These are phyloP conservation scores for Vultur gryphus DNA, from an alignment of 2,797 vertebrate species.

Conservation along the genomic window DNA sequence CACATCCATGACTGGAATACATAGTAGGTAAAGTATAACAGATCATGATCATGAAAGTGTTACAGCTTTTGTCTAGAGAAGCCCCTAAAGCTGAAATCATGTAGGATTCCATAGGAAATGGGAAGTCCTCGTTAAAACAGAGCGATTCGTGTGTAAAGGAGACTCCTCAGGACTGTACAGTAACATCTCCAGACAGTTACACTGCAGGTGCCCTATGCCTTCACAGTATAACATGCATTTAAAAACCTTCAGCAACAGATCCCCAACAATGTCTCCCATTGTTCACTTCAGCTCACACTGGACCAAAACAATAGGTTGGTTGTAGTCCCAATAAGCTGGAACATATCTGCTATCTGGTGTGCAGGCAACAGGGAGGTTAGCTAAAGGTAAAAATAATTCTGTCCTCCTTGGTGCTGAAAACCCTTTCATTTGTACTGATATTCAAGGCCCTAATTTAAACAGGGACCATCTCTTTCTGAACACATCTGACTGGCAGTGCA, in stretches of 20 bases:
- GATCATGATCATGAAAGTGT: background rate
- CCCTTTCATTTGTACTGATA: background rate
- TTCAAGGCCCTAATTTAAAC: background rate
- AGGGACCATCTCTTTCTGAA: background rate
- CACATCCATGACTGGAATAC: background rate
- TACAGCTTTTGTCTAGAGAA: background rate
- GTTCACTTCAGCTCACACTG: background rate
- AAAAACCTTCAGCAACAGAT: background rate
- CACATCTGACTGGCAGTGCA: background rate
- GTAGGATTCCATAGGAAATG: background rate
- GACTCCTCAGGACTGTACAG: background rate
- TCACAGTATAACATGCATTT: background rate
- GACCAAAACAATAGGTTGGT: slow-evolving; percentile 27
- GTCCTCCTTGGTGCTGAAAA: slow-evolving; percentile 62
- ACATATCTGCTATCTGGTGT: background rate
- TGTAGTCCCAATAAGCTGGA: slow-evolving; percentile 50
- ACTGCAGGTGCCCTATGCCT: background rate
- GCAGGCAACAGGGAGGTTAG: slow-evolving; percentile 26
- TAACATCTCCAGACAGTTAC: background rate
- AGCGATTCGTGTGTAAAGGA: background rate
- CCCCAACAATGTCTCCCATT: slow-evolving; percentile 22
- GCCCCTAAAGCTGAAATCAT: background rate
- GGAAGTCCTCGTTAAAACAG: background rate
- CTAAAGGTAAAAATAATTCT: slow-evolving; percentile 36
- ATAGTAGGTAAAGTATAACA: background rate